Evolutionary conservation across 2,113 vertebrate species (phyloP).

Genomic region (Apistogramma diplotaenia): DNA sequence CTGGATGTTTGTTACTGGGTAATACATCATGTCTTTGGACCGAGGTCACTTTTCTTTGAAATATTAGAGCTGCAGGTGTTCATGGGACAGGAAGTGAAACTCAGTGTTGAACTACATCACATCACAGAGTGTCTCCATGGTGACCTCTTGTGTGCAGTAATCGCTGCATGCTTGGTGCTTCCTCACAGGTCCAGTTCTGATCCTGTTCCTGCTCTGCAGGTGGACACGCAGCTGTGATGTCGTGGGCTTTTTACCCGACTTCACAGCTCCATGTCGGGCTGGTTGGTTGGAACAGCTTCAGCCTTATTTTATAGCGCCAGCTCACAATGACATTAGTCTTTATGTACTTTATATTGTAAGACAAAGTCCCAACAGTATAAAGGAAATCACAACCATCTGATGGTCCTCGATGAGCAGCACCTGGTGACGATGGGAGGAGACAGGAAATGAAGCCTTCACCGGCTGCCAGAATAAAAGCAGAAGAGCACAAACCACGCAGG

Average conservation of each 20-base stretch:
- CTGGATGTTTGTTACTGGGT: no score
- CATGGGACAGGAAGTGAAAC: no score
- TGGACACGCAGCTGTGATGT: no score
- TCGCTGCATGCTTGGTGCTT: no score
- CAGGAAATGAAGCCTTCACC: neutral
- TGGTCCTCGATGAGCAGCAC: neutral
- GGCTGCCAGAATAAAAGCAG: accelerated
- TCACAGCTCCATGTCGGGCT: neutral
- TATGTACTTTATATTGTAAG: neutral
- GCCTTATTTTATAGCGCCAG: neutral
- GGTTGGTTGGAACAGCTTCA: neutral
- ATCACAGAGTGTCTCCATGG: no score
- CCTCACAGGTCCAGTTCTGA: no score
- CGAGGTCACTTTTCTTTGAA: no score
- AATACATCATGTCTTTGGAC: no score
- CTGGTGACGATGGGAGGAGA: neutral
- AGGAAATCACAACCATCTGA: neutral
- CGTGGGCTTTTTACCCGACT: neutral
- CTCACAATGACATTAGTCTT: neutral
- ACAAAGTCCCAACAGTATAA: neutral
- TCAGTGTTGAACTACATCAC: no score
- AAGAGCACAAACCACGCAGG: neutral
- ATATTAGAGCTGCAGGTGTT: no score
- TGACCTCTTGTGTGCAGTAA: no score
- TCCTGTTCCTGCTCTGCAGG: no score